A percentile compares a stretch with the other conserved stretches of the same genome.
Evolutionary conservation across 2,888 invertebrate genomes (phyloP).

Genomic region (Nephrocerus scutellatus): DNA sequence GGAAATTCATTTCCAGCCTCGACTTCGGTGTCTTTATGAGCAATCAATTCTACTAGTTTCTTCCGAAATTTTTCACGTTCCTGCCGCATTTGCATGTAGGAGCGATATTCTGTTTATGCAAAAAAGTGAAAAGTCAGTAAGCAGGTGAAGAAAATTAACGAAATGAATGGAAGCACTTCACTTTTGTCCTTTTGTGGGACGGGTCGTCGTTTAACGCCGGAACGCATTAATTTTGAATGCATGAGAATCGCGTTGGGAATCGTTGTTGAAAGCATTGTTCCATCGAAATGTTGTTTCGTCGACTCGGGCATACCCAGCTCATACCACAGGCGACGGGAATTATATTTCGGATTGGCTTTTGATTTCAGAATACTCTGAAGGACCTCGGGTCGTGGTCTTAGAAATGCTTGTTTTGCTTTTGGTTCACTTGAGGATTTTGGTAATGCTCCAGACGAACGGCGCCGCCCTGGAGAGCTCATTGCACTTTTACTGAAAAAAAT

Average conservation of each 20-base stretch:
- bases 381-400: constrained; percentile 38
- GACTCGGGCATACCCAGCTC: constrained; percentile 45
- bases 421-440: no score
- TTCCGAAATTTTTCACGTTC: constrained; percentile 78
- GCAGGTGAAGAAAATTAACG: constrained; percentile 1
- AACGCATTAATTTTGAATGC: constrained; percentile 44
- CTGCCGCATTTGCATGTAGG: constrained; percentile 61
- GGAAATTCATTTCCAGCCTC: constrained; percentile 48
- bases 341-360: constrained; percentile 43
- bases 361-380: constrained; percentile 37
- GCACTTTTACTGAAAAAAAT: no score
- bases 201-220: constrained; percentile 36
- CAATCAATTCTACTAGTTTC: constrained; percentile 68
- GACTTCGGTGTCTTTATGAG: constrained; percentile 49
- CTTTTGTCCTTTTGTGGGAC: constrained; percentile 31
- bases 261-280: constrained; percentile 49
- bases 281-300: constrained; percentile 35
- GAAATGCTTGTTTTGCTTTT: no score
- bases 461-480: no score
- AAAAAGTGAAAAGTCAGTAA: neutral
- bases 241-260: constrained; percentile 56
- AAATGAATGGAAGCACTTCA: constrained; percentile 9
- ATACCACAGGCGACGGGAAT: constrained; percentile 41
- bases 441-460: constrained; percentile 13
- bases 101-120: constrained; percentile 52